These are phyloP conservation scores for Mungos mungo DNA, from an alignment of 2,113 vertebrate species.

Conservation along the genomic window DNA sequence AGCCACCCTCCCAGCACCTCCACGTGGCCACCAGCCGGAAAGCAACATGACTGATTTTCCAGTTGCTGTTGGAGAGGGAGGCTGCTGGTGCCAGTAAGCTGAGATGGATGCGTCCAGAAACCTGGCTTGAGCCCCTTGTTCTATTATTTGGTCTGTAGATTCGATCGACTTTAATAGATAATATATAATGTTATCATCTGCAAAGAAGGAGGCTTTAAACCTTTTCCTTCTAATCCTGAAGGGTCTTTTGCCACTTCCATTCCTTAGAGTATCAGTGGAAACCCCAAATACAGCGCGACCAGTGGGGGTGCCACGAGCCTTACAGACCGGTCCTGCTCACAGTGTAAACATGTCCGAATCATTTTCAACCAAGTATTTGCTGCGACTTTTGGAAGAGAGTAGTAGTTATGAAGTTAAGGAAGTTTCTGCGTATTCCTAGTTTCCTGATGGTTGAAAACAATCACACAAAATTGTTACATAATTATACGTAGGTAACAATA, in stretches of 20 bases:
- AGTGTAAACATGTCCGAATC: accelerated
- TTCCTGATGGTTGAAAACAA: background rate
- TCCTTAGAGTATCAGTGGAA: background rate
- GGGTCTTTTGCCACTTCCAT: background rate
- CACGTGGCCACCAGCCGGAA: accelerated
- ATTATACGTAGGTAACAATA: background rate
- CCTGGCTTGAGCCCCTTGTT: background rate
- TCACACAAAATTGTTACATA: background rate
- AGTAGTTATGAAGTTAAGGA: background rate
- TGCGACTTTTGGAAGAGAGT: background rate
- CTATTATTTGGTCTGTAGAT: background rate
- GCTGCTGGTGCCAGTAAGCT: background rate
- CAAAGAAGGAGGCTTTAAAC: background rate
- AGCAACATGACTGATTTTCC: background rate
- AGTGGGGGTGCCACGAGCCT: accelerated
- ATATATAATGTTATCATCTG: background rate
- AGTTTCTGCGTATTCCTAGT: background rate
- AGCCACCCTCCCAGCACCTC: background rate
- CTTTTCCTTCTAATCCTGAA: background rate
- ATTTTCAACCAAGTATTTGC: background rate
- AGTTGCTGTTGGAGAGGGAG: background rate
- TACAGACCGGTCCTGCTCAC: no score
- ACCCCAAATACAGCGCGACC: background rate
- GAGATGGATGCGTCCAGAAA: background rate
- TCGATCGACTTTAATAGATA: background rate